Percentiles rank a stretch among this genome's conserved stretches.
Conservation (phyloP, 2,888 invertebrate genomes). For the Acleris laterana region DNA sequence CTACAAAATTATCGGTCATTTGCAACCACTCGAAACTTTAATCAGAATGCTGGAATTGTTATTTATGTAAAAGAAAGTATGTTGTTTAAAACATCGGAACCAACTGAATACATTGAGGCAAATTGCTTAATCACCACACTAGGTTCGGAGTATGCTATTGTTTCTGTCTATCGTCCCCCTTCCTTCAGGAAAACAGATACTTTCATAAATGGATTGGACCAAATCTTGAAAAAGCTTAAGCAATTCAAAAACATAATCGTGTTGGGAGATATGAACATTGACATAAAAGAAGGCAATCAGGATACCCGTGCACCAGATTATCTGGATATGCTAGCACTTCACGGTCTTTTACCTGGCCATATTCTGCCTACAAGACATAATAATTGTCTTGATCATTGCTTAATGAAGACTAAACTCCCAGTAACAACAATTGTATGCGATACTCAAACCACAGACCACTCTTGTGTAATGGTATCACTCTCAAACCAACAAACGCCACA, state of each 20-base stretch:
- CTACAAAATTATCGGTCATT: background rate
- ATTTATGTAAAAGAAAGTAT: background rate
- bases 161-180: slow-evolving; percentile 4
- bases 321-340: slow-evolving; percentile 5
- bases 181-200: slow-evolving; percentile 2
- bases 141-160: background rate
- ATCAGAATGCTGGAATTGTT: slow-evolving; percentile 6
- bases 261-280: slow-evolving; percentile 3
- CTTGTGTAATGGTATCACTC: slow-evolving; percentile 11
- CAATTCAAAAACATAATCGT: slow-evolving; percentile 2
- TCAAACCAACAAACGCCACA: background rate
- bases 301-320: slow-evolving; percentile 5
- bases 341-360: slow-evolving; percentile 6
- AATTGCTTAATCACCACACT: slow-evolving; percentile 9
- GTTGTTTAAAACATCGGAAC: background rate
- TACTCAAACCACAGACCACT: slow-evolving; percentile 2
- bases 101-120: slow-evolving; percentile 8
- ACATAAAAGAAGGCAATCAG: background rate
- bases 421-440: slow-evolving; percentile 4
- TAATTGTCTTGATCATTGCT: slow-evolving; percentile 10
- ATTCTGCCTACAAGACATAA: background rate
- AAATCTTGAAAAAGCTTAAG: slow-evolving; percentile 2
- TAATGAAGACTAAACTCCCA: too few species aligned
- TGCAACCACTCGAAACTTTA: background rate
- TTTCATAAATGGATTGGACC: slow-evolving; percentile 5